A percentile compares a stretch with the other conserved stretches of the same genome.
These are phyloP conservation scores for Sinocyclocheilus maitianheensis DNA, from an alignment of 2,113 vertebrate species.

Conservation along the genomic window DNA sequence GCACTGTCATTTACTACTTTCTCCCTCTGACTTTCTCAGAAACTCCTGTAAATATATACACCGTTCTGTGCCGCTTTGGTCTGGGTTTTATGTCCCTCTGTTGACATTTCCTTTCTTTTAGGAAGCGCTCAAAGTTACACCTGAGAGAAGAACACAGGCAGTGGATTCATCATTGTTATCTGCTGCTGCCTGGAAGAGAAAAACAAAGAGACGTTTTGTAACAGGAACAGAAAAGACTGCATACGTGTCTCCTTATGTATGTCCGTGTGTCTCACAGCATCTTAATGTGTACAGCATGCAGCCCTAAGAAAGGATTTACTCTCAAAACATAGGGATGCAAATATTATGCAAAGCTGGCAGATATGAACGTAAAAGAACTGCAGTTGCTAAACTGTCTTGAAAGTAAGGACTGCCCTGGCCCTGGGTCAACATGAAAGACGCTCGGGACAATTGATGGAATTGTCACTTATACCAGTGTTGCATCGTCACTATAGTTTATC, in stretches of 20 bases:
- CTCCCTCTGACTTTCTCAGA: conserved; percentile 6
- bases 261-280: background rate
- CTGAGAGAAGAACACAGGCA: conserved; percentile 9
- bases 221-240: background rate
- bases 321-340: background rate
- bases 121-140: conserved; percentile 16
- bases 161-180: conserved; percentile 22
- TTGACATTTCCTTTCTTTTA: conserved; percentile 23
- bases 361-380: conserved; percentile 15
- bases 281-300: background rate
- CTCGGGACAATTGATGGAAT: background rate
- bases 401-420: background rate
- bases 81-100: conserved; percentile 10
- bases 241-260: background rate
- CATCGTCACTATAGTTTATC: background rate
- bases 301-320: conserved; percentile 14
- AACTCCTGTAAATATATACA: conserved; percentile 22
- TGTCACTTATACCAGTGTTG: background rate
- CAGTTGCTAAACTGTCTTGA: background rate
- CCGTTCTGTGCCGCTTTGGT: conserved; percentile 4
- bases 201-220: conserved; percentile 20
- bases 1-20: conserved; percentile 16
- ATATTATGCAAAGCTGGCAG: conserved; percentile 14
- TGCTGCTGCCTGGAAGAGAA: background rate
- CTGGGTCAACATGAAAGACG: background rate